A percentile compares a stretch with the other conserved stretches of the same genome.
phyloP scores from a whole-genome alignment of 1,140 invertebrate species.

The Micrasema minimum region DNA sequence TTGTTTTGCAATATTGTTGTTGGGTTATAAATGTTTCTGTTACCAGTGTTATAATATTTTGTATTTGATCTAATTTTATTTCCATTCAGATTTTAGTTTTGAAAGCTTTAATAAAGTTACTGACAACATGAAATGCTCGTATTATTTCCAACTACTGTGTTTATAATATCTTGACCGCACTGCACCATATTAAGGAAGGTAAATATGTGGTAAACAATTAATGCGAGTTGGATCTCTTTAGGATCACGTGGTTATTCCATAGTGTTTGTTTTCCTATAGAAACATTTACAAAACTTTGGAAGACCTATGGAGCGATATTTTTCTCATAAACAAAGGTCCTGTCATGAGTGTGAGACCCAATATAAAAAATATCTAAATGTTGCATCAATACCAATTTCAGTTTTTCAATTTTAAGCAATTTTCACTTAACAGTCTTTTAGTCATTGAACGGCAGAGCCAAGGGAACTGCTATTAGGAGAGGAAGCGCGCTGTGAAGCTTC shows the following conservation, averaged over 20 bases:
- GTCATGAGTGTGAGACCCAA: too few relatives aligned
- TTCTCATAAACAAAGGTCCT: too few relatives aligned
- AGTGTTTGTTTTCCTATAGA: not conserved
- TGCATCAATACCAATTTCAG: too few relatives aligned
- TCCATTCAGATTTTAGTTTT: slow-evolving; percentile 40
- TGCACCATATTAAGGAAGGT: not conserved
- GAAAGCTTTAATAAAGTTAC: slow-evolving; percentile 49
- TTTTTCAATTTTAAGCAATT: too few relatives aligned
- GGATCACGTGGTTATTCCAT: not conserved
- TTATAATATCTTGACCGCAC: not conserved
- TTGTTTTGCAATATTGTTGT: slow-evolving; percentile 18
- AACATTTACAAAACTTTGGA: too few relatives aligned
- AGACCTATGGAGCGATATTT: too few relatives aligned
- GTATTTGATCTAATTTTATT: slow-evolving; percentile 38
- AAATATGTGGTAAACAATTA: not conserved
- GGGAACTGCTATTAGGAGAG: too few relatives aligned
- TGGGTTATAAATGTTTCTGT: slow-evolving; percentile 14
- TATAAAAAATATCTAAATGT: too few relatives aligned
- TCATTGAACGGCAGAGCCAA: too few relatives aligned
- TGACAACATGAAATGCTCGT: slow-evolving; percentile 27
- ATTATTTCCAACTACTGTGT: not conserved
- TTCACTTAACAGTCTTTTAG: too few relatives aligned
- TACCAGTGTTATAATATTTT: slow-evolving; percentile 43
- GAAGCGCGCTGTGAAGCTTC: too few relatives aligned
- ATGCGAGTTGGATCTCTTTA: not conserved